phyloP scores from a whole-genome alignment of 2,888 invertebrate species.

The Tryphoninae sp. region DNA sequence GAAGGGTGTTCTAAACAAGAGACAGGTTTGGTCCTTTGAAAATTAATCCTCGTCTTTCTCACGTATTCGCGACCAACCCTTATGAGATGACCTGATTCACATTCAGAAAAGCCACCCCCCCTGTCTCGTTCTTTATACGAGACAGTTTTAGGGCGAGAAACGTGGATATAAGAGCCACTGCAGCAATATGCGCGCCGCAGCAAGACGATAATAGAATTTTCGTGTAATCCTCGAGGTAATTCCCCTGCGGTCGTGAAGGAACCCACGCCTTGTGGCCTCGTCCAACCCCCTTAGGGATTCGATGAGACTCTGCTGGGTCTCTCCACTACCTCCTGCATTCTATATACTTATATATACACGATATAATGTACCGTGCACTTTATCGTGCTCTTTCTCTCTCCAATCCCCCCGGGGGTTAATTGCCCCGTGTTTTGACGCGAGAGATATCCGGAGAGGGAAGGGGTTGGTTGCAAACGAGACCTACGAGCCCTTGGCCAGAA shows the following conservation, averaged over 20 bases:
- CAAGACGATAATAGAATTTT: slow-evolving; percentile 78
- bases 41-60: slow-evolving; percentile 38
- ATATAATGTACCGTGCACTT: slow-evolving; percentile 9
- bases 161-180: slow-evolving; percentile 30
- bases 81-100: slow-evolving; percentile 5
- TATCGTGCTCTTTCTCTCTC: slow-evolving; percentile 50
- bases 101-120: not conserved
- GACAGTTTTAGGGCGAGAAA: slow-evolving; percentile 37
- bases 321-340: not conserved
- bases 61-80: slow-evolving; percentile 13
- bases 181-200: slow-evolving; percentile 50
- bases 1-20: not conserved
- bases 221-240: slow-evolving; percentile 78
- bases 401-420: slow-evolving; percentile 80
- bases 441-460: slow-evolving; percentile 70
- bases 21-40: slow-evolving; percentile 19
- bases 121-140: not conserved
- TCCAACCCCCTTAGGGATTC: slow-evolving; percentile 59
- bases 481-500: too few relatives aligned
- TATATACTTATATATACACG: not conserved
- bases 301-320: slow-evolving; percentile 44
- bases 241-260: slow-evolving; percentile 78
- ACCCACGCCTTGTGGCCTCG: slow-evolving; percentile 65
- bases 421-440: slow-evolving; percentile 80
- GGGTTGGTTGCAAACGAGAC: slow-evolving; percentile 59